These are phyloP conservation scores for Zaprionus lachaisei DNA, from an alignment of 1,140 invertebrate genomes.

Conservation along the genomic window DNA sequence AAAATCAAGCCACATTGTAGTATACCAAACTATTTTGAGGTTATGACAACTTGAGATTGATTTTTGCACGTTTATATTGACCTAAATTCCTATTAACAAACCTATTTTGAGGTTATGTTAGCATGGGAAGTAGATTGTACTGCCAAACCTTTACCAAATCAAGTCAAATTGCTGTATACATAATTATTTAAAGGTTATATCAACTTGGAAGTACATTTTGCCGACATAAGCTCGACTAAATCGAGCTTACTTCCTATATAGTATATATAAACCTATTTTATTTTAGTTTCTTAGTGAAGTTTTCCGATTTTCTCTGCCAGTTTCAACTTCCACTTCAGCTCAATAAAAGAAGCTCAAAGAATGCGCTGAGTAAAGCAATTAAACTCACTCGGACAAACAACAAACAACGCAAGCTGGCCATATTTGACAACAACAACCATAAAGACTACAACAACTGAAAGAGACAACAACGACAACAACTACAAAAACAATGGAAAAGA, in stretches of 20 bases:
- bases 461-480: background rate
- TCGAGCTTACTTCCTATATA: too few relatives aligned
- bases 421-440: conserved; percentile 6
- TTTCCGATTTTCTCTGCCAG: background rate
- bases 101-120: background rate
- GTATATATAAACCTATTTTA: too few relatives aligned
- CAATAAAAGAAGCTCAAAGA: conserved; percentile 15
- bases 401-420: conserved; percentile 26
- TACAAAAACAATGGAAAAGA: background rate
- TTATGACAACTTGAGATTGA: background rate
- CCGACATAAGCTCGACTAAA: too few relatives aligned
- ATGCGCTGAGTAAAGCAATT: conserved; percentile 74
- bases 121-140: background rate
- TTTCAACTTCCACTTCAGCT: conserved; percentile 22
- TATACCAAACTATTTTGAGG: background rate
- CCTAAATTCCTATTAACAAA: too few relatives aligned
- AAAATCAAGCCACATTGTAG: background rate
- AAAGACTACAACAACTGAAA: conserved; percentile 18
- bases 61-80: too few relatives aligned
- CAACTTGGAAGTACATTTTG: too few relatives aligned
- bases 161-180: too few relatives aligned
- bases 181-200: too few relatives aligned
- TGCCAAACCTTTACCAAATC: too few relatives aligned
- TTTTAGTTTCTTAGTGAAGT: background rate
- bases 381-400: conserved; percentile 56